These are phyloP conservation scores for Halictus rubicundus DNA, from an alignment of 1,140 invertebrate genomes.

Conservation along the genomic window DNA sequence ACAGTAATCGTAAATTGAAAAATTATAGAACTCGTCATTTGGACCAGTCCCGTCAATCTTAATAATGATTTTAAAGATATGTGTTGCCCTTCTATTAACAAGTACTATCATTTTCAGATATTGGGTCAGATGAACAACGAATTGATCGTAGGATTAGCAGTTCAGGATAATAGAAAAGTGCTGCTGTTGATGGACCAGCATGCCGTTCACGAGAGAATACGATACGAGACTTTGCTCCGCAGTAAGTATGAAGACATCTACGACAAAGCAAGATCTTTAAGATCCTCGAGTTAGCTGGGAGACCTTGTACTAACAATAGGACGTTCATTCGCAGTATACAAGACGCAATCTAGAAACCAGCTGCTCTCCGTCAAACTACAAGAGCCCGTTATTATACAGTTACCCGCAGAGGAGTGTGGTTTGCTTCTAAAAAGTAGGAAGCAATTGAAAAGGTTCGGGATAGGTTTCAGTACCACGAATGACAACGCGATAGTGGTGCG, in stretches of 20 bases:
- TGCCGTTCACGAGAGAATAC: slow-evolving; percentile 77
- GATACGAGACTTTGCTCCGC: slow-evolving; percentile 75
- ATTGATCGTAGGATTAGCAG: slow-evolving; percentile 72
- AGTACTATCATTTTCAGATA: slow-evolving; percentile 60
- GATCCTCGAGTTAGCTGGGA: no score
- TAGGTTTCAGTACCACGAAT: slow-evolving; percentile 60
- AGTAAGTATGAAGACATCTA: slow-evolving; percentile 54
- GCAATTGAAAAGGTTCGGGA: slow-evolving; percentile 68
- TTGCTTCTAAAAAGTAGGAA: slow-evolving; percentile 59
- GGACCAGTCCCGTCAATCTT: neutral
- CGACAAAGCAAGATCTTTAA: no score
- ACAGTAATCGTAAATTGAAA: no score
- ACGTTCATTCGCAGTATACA: slow-evolving; percentile 68
- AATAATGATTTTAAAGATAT: neutral
- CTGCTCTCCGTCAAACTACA: slow-evolving; percentile 66
- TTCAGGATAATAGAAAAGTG: slow-evolving; percentile 65
- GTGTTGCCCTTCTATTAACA: neutral
- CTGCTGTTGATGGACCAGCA: slow-evolving; percentile 78
- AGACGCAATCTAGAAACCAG: slow-evolving; percentile 57
- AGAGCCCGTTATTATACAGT: slow-evolving; percentile 66
- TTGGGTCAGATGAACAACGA: slow-evolving; percentile 76
- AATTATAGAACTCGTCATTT: no score
- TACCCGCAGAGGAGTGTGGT: slow-evolving; percentile 54
- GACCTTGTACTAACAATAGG: slow-evolving; percentile 2
- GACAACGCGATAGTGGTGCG: slow-evolving; percentile 61